Base-by-base conservation (phyloP, 1,140 invertebrate genomes). In the Acromyrmex heyeri region DNA sequence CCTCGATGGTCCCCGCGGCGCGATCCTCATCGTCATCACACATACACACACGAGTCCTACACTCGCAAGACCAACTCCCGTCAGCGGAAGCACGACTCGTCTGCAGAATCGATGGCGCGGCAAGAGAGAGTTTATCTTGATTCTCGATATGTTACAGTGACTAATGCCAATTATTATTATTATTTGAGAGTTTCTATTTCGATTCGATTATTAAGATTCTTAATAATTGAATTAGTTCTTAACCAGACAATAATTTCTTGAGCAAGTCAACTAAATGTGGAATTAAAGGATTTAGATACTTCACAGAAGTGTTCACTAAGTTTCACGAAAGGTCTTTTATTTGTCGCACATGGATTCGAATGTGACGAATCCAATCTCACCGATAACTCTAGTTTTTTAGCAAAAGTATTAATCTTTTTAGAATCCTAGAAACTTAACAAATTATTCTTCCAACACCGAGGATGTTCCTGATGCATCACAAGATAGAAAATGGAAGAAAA, bases 21-120 rank as follows among this genome's bases (percentile, higher is more conserved):
- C 79, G 79, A 75, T 83, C 79, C 16, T 83, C 79, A 83, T 83
- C 69, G 79, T 83, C 79, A 83, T 83, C 79, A 83, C 69, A 83
- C 79, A 83, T 83, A 75, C 79, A 83, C 79, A 61, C 24, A 12
- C 53, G 79, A 18, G 24, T 83, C 38, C 69, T 83, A 83, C 24
- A 34, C 64, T 57, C 34, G 50, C 34, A 21, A 55, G 70, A 48
- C 14, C 24, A n/a, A 73, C 24, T 83, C 44, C 69, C 55, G 79
- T 44, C 30, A 48, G 55, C 69, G 55, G 55, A 81, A 70, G 16
- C 14, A 38, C 79, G 44, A 62, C 50, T 59, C 38, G 79, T 83
- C 69, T n/a, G 69, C 55, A 18, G 38, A 50, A 62, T 83, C 27
- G 55, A 83, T 83, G 55, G 69, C 67, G 34, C 38, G 38, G 16